Evolutionary conservation across 1,140 invertebrate species (phyloP).

Genomic region (Tetramorium alpestre): DNA sequence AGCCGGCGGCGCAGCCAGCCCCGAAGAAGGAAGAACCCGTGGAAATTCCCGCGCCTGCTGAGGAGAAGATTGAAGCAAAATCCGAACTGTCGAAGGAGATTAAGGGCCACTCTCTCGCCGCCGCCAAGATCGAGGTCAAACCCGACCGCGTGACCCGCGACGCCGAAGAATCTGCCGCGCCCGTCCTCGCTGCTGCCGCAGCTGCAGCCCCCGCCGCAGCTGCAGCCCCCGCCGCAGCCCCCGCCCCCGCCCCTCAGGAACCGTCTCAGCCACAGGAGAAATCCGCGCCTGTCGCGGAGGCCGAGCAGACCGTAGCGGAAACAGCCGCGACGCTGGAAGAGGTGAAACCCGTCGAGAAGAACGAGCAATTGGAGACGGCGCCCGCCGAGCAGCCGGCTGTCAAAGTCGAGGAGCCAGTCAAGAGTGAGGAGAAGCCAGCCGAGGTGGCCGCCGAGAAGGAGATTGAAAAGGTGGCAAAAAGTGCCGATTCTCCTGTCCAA

Average conservation of each 20-base stretch:
- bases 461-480: constrained; percentile 50
- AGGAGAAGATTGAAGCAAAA: constrained; percentile 56
- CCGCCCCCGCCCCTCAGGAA: constrained; percentile 42
- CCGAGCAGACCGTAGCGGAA: constrained; percentile 38
- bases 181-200: constrained; percentile 33
- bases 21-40: constrained; percentile 51
- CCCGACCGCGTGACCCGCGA: constrained; percentile 81
- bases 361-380: constrained; percentile 58
- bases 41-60: constrained; percentile 6
- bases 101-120: constrained; percentile 13
- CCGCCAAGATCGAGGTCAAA: constrained; percentile 74
- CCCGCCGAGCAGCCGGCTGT: constrained; percentile 68
- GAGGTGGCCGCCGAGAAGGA: constrained; percentile 1
- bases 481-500: constrained; percentile 58
- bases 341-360: constrained; percentile 46
- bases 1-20: constrained; percentile 27
- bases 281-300: constrained; percentile 29
- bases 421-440: constrained; percentile 60
- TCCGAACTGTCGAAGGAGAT: constrained; percentile 47
- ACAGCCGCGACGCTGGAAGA: constrained; percentile 23
- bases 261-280: constrained; percentile 20
- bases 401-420: constrained; percentile 49
- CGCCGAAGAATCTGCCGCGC: constrained; percentile 75
- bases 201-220: constrained; percentile 48
- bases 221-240: constrained; percentile 17